These are phyloP conservation scores for Patella pellucida DNA, from an alignment of 2,888 invertebrate species.

Conservation along the genomic window DNA sequence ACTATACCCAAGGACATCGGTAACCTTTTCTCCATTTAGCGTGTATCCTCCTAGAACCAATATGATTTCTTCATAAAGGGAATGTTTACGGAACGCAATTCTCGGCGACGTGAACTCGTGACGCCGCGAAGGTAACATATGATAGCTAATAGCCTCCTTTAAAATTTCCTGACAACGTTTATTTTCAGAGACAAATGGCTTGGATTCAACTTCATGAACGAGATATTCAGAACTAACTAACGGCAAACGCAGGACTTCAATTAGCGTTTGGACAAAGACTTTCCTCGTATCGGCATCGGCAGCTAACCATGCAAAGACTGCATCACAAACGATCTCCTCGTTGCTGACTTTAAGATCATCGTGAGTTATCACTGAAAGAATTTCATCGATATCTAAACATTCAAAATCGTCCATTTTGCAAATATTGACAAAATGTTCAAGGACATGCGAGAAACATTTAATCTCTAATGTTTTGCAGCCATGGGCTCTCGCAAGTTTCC, in stretches of 20 bases:
- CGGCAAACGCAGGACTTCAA: conserved; percentile 53
- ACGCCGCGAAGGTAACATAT: conserved; percentile 50
- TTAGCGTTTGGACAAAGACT: conserved; percentile 71
- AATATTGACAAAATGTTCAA: conserved; percentile 70
- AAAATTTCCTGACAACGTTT: conserved; percentile 48
- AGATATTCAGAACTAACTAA: conserved; percentile 53
- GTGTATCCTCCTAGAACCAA: conserved; percentile 52
- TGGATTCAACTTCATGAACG: conserved; percentile 44
- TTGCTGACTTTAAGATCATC: conserved; percentile 90
- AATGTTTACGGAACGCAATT: conserved; percentile 44
- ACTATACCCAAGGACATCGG: conserved; percentile 51
- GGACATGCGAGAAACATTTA: conserved; percentile 79
- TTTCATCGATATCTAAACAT: conserved; percentile 80
- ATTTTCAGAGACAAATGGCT: conserved; percentile 38
- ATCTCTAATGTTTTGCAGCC: conserved; percentile 80
- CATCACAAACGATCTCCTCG: conserved; percentile 85
- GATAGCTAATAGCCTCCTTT: conserved; percentile 53
- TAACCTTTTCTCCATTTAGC: conserved; percentile 44
- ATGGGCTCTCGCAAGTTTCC: conserved; percentile 84
- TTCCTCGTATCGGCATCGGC: conserved; percentile 74
- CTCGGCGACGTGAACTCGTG: conserved; percentile 49
- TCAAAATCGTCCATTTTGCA: conserved; percentile 53
- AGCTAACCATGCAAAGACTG: conserved; percentile 79
- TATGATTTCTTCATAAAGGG: conserved; percentile 49
- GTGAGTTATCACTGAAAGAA: conserved; percentile 81